A percentile compares a stretch with the other conserved stretches of the same genome.
These are phyloP conservation scores for Machimus rusticus DNA, from an alignment of 2,888 invertebrate species.

Conservation along the genomic window DNA sequence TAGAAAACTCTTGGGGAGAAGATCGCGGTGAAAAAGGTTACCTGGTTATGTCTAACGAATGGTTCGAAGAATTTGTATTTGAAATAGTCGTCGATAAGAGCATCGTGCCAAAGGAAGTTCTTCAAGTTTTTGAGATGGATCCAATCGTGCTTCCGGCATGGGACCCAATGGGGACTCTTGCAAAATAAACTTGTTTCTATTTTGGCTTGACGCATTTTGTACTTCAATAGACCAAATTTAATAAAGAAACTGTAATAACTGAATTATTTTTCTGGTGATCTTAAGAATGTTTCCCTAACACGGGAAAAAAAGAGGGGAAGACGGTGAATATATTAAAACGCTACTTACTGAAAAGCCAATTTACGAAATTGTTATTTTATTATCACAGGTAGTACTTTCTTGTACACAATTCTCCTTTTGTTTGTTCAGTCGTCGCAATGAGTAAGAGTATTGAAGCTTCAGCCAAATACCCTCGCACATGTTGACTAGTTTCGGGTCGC, in stretches of 20 bases:
- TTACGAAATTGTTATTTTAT: background rate
- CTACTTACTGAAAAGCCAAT: background rate
- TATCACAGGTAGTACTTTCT: background rate
- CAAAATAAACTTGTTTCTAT: slow-evolving; percentile 58
- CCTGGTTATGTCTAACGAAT: slow-evolving; percentile 80
- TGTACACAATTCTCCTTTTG: background rate
- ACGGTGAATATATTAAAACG: background rate
- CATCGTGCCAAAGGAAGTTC: slow-evolving; percentile 75
- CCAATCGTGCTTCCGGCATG: slow-evolving; percentile 86
- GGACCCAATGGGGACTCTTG: slow-evolving; percentile 93
- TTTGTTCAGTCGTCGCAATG: background rate
- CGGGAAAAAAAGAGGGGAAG: no score
- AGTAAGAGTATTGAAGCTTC: slow-evolving; percentile 68
- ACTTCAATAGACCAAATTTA: slow-evolving; percentile 18
- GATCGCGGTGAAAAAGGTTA: slow-evolving; percentile 89
- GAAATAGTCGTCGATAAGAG: slow-evolving; percentile 90
- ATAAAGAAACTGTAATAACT: background rate
- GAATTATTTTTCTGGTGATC: background rate
- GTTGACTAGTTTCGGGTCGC: slow-evolving; percentile 72
- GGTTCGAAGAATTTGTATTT: slow-evolving; percentile 89
- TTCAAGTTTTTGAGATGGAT: slow-evolving; percentile 78
- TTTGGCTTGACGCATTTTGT: slow-evolving; percentile 7
- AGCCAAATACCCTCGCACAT: slow-evolving; percentile 92
- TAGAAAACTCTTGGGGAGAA: slow-evolving; percentile 93
- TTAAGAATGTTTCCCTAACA: background rate